Evolutionary conservation across 2,797 vertebrate genomes (phyloP).

Genomic region (Halcyon badia): DNA sequence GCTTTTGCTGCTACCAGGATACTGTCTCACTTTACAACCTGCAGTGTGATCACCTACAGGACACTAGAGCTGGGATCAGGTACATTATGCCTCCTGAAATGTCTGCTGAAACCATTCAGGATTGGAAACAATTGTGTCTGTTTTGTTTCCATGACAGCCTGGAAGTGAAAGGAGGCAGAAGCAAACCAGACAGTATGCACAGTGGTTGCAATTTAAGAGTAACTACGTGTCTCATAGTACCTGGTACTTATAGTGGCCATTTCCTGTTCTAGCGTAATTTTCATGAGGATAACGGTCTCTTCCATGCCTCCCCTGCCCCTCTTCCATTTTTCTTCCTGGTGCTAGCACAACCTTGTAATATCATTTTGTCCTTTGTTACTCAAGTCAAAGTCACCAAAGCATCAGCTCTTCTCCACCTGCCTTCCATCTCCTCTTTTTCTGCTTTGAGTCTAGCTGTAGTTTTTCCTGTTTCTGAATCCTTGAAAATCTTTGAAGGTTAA

Average conservation of each 20-base stretch:
- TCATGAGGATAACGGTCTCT: accelerated
- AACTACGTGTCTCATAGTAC: not conserved
- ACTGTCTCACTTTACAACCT: not conserved
- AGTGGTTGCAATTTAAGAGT: not conserved
- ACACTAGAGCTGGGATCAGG: accelerated
- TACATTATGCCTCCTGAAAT: accelerated
- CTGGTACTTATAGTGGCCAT: not conserved
- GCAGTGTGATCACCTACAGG: not conserved
- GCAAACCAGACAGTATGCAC: not conserved
- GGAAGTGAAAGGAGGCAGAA: not conserved
- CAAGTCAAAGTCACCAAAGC: not conserved
- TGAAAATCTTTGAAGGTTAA: not conserved
- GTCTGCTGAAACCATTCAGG: not conserved
- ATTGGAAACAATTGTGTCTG: not conserved
- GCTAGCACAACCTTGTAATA: not conserved
- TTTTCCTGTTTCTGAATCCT: not conserved
- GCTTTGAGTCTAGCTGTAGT: not conserved
- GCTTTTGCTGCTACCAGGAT: not conserved
- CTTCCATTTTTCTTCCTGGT: not conserved
- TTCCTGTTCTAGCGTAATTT: not conserved
- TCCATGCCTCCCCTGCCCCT: not conserved
- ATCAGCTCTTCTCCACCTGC: not conserved
- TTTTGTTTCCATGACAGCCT: not conserved
- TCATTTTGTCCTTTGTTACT: not conserved
- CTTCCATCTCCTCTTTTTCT: not conserved